Percentiles rank a stretch among this genome's conserved stretches.
Conservation (phyloP, 2,888 invertebrate genomes). For the Napeogenes inachia region DNA sequence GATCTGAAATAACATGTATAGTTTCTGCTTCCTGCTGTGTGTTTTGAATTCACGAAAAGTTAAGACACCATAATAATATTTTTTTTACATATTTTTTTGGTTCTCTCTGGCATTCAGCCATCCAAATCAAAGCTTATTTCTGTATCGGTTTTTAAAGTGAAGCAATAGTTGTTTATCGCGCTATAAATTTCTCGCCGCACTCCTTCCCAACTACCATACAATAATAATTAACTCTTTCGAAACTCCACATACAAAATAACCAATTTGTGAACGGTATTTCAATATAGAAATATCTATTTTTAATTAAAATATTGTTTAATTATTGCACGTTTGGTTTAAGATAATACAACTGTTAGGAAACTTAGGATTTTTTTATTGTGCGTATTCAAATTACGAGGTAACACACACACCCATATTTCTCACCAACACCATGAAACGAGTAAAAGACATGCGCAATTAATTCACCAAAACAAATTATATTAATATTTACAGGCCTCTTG, state of each 20-base stretch:
- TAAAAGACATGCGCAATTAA: constrained; percentile 1
- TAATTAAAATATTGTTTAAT: background rate
- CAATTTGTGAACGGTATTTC: background rate
- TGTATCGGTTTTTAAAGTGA: constrained; percentile 31
- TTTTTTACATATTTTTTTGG: background rate
- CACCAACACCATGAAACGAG: too few species aligned
- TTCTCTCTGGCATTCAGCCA: constrained; percentile 19
- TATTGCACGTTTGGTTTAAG: too few species aligned
- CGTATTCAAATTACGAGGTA: too few species aligned
- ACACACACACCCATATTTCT: too few species aligned
- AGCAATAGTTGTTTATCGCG: constrained; percentile 34
- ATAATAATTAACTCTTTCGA: constrained; percentile 18
- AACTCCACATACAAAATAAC: background rate
- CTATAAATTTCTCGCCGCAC: constrained; percentile 29
- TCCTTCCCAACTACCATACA: constrained; percentile 16
- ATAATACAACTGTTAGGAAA: too few species aligned
- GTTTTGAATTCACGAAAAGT: too few species aligned
- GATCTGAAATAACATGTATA: too few species aligned
- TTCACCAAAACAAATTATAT: background rate
- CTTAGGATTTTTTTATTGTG: too few species aligned
- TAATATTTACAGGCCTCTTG: constrained; percentile 6
- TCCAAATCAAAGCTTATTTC: constrained; percentile 31
- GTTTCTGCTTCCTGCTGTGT: too few species aligned
- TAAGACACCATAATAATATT: too few species aligned
- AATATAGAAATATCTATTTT: background rate